These are phyloP conservation scores for Drosophila affinis DNA, from an alignment of 2,888 invertebrate genomes.

Conservation along the genomic window DNA sequence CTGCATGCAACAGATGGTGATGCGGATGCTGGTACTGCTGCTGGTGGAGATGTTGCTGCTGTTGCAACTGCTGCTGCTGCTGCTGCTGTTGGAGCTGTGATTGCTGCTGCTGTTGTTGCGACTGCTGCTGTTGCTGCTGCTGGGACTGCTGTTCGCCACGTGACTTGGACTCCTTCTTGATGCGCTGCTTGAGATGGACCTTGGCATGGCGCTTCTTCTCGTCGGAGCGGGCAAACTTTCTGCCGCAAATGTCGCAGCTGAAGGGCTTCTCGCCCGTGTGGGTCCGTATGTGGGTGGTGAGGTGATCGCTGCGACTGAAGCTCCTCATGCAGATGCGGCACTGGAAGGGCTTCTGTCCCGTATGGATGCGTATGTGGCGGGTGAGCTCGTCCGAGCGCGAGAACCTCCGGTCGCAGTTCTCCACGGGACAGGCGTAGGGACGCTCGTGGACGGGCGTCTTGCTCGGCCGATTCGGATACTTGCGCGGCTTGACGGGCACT, in stretches of 20 bases:
- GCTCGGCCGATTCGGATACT: conserved; percentile 98
- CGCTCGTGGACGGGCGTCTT: conserved; percentile 99
- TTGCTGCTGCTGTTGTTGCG: conserved; percentile 85
- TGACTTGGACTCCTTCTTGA: conserved; percentile 92
- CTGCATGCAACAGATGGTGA: conserved; percentile 83
- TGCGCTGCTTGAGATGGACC: conserved; percentile 97
- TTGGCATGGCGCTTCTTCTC: conserved; percentile 99
- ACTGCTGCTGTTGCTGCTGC: conserved; percentile 79
- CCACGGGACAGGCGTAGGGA: conserved; percentile 98
- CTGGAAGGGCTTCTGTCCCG: conserved; percentile 99
- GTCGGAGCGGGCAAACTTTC: conserved; percentile 99
- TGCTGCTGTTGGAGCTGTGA: conserved; percentile 80
- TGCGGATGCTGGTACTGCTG: conserved; percentile 85
- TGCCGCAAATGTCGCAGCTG: conserved; percentile 98
- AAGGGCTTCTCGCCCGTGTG: conserved; percentile 99
- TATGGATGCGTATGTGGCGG: conserved; percentile 99
- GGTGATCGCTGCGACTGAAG: conserved; percentile 96
- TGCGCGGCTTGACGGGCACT: conserved; percentile 96
- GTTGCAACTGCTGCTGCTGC: conserved; percentile 83
- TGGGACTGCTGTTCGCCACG: conserved; percentile 84
- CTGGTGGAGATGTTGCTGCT: conserved; percentile 84
- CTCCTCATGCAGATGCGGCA: conserved; percentile 99
- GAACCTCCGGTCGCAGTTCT: conserved; percentile 98
- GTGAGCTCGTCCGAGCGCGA: conserved; percentile 99
- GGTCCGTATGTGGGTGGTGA: conserved; percentile 98